Evolutionary conservation across 2,113 vertebrate genomes (phyloP), one percentile per base, ranked within the genome.

Genomic region (Quiscalus mexicanus): DNA sequence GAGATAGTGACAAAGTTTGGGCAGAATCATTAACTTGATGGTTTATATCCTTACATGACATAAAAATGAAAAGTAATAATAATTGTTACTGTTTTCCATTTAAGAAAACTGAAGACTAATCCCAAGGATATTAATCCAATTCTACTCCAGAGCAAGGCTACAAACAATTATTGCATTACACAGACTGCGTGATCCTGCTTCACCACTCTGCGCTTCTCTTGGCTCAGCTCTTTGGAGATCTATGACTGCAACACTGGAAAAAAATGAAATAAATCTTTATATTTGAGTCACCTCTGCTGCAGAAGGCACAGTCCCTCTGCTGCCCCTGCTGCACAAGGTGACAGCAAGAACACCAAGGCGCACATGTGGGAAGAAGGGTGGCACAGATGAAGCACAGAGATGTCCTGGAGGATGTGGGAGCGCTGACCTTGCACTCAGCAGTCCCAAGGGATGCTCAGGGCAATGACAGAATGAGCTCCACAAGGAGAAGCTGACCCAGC

Each of bases 401-500:
- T 15, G 9, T 4, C 24, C 70, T 5, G 14, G 45, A 27, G 39
- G 25, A 7, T 8, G 53, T 31, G 68, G 11, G 33, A 59, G 53
- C 0, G 0, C 81, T 33, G 68, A 28, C 0, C 24, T 7, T 12
- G 62, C 60, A 1, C 8, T 31, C 23, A 0, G 11, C 50, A 6
- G 0, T 5, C 53, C 28, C 5, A 1, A 23, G 56, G 39, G 80
- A 35, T 14, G n/a, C 2, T 47, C 56, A 17, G 30, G 5, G 44
- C 8, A 42, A 11, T 1, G 59, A 41, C 56, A 70, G 28, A 33
- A 60, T 0, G 9, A 50, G 55, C 19, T 33, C 9, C 37, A 19
- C 37, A 4, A 20, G 37, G 31, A 70, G 64, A 8, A 9, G 39
- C n/a, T 77, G 69, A 17, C 15, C 9, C 1, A 45, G 60, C 83